Evolutionary conservation across 1,140 invertebrate species (phyloP).

Genomic region (Diuraphis noxia): DNA sequence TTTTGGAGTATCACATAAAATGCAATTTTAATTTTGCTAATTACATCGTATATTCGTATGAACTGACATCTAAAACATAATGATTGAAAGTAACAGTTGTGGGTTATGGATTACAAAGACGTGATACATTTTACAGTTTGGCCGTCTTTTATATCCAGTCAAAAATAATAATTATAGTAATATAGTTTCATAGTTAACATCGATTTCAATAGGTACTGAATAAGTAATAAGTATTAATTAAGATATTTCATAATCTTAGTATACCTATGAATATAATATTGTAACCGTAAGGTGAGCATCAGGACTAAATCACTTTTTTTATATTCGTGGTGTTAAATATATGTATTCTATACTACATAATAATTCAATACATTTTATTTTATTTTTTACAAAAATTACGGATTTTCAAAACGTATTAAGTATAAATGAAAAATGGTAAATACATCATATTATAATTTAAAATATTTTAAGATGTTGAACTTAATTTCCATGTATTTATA

Average conservation of each 20-base stretch:
- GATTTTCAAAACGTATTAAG: background rate
- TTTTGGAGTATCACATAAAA: background rate
- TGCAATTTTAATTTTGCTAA: background rate
- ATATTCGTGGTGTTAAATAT: background rate
- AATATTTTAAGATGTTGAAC: background rate
- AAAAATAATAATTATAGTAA: background rate
- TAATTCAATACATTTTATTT: background rate
- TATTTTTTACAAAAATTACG: background rate
- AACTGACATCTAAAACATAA: background rate
- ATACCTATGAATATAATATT: background rate
- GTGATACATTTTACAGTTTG: conserved; percentile 31
- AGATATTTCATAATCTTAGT: background rate
- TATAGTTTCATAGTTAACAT: background rate
- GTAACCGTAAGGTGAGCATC: background rate
- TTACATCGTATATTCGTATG: background rate
- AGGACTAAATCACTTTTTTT: background rate
- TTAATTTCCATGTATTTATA: background rate
- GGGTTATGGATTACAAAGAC: background rate
- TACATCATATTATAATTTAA: background rate
- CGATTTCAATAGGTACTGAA: background rate
- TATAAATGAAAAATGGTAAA: background rate
- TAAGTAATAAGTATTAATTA: background rate
- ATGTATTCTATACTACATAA: background rate
- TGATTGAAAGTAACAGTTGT: background rate
- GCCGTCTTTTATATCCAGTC: conserved; percentile 15